Conservation (phyloP, 1,140 invertebrate genomes). For the Anadara kagoshimensis region DNA sequence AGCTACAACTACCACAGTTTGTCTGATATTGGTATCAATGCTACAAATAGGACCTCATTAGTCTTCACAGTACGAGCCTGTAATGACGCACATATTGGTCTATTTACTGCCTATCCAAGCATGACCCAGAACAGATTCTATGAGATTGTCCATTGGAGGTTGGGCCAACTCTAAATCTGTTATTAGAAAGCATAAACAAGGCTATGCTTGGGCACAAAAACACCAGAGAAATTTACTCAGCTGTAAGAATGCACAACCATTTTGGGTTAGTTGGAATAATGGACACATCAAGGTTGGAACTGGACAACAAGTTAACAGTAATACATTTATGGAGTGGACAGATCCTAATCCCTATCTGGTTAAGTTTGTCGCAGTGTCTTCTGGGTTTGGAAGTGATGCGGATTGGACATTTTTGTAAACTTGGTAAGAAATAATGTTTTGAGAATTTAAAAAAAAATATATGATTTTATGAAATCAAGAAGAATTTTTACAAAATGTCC, state of each 20-base stretch:
- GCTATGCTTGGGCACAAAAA: not conserved
- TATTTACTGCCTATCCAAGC: not conserved
- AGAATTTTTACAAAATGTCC: too few species aligned
- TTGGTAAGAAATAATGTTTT: too few species aligned
- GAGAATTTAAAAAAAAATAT: too few species aligned
- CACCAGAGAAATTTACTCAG: not conserved
- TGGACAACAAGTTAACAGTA: not conserved
- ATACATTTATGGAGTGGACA: conserved; percentile 11
- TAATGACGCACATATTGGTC: conserved; percentile 17
- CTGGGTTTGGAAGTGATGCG: not conserved
- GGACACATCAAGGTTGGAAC: not conserved
- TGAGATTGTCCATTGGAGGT: conserved; percentile 18
- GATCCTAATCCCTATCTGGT: conserved; percentile 1
- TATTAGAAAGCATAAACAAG: conserved; percentile 4
- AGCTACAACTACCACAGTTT: too few species aligned
- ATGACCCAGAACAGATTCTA: not conserved
- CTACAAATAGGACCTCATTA: not conserved
- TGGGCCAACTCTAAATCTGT: conserved; percentile 11
- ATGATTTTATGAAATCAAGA: too few species aligned
- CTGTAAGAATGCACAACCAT: not conserved
- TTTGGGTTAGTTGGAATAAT: conserved; percentile 5
- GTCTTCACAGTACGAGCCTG: conserved; percentile 23
- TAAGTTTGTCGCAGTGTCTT: conserved; percentile 12
- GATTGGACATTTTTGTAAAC: not conserved
- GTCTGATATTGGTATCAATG: too few species aligned